Percentiles rank a stretch among this genome's conserved stretches.
Conservation (phyloP, 2,888 invertebrate genomes). For the Ischnura elegans region DNA sequence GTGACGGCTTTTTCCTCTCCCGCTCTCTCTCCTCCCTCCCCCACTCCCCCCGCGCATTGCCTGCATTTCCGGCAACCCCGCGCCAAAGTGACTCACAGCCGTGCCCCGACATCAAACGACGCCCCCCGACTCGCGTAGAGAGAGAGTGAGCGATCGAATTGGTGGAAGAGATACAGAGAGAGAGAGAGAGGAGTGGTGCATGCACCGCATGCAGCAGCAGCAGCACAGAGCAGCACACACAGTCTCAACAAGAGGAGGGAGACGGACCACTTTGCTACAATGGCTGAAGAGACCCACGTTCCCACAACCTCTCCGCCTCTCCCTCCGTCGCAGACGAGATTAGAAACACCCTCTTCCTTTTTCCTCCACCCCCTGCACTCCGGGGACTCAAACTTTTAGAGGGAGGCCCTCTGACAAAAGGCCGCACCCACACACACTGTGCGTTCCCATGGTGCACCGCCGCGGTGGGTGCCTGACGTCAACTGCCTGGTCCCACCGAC, state of each 20-base stretch:
- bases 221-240: not conserved
- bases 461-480: not conserved
- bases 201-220: not conserved
- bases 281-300: no score
- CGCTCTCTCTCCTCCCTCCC: not conserved
- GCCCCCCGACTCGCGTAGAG: not conserved
- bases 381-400: not conserved
- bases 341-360: not conserved
- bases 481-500: not conserved
- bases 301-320: no score
- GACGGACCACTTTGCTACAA: not conserved
- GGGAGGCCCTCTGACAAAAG: not conserved
- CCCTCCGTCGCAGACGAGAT: not conserved
- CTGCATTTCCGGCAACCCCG: constrained; percentile 7
- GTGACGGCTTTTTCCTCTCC: not conserved
- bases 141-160: not conserved
- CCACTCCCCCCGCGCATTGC: not conserved
- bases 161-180: not conserved
- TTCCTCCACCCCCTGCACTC: not conserved
- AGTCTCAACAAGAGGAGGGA: not conserved
- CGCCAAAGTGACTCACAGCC: not conserved
- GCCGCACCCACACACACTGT: not conserved
- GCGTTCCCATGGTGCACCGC: not conserved
- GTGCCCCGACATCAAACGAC: not conserved
- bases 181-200: not conserved